Evolutionary conservation across 2,888 invertebrate genomes (phyloP), one percentile per base, ranked within the genome.

Genomic region (Bunonema sp.): DNA sequence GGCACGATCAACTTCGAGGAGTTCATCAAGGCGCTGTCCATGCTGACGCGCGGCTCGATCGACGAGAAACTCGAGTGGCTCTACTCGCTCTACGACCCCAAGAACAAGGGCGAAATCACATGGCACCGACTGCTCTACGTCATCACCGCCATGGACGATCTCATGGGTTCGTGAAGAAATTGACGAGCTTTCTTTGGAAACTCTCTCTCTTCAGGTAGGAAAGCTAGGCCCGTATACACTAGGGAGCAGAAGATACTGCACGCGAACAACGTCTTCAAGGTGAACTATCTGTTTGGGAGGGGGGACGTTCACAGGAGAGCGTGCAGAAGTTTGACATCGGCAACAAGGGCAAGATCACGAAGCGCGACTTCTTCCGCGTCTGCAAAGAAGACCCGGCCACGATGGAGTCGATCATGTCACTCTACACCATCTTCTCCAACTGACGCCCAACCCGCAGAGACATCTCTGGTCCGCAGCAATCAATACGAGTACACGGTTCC

Each of bases 11-110:
- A 23, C 35, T 42, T 31, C 16, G 35, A 59, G 61, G 59, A 61
- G 32, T 62, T 60, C 44, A 57, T 62, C 1, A 52, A 50, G 41
- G 50, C 56, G 8, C 45, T 61, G 5, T 62, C 62, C 1, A 51
- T 58, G 12, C 44, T 62, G 5, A 59, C 54, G 22, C 43, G 61
- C 28, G 62, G 62, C 19, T 53, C 54, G 0, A 37, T 61, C 40
- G 58, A 62, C 19, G 62, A 62, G 39, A 60, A 60, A 34, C 39
- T 62, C 15, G 52, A 57, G 10, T 62, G 61, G 61, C 41, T 61
- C 3, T 62, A 62, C 47, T 54, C 49, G 15, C 42, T 62, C 10
- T 62, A 62, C 44, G 62, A 62, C 41, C 61, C 62, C 2, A 51
- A 52, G 33, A 50, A 49, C n/a, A 44, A 35, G 28, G 61, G 61